These are phyloP conservation scores for Rhabdornis inornatus DNA, from an alignment of 2,113 vertebrate species.

Conservation along the genomic window DNA sequence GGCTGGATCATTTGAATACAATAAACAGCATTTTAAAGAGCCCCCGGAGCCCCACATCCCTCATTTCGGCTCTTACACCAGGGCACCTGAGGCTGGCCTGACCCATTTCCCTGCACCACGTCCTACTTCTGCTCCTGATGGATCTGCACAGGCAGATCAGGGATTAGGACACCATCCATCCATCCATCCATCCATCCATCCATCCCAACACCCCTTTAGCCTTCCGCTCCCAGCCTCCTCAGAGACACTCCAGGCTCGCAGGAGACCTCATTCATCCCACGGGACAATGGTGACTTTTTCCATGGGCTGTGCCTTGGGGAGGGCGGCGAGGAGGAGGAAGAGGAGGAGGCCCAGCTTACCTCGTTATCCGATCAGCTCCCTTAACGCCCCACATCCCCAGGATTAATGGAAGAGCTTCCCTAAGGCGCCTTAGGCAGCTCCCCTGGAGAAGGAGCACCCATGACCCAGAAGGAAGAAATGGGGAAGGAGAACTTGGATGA, in stretches of 20 bases:
- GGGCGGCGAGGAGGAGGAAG: neutral
- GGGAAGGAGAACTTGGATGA: neutral
- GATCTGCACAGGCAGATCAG: neutral
- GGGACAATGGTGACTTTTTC: neutral
- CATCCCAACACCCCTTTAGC: neutral
- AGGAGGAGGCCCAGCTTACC: conserved; percentile 27
- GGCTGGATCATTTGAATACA: no score
- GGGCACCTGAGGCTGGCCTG: neutral
- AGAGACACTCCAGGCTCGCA: neutral
- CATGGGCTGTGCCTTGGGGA: neutral
- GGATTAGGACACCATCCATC: neutral
- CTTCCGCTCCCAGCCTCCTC: conserved; percentile 4
- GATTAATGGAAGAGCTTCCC: conserved; percentile 49
- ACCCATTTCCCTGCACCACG: neutral
- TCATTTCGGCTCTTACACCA: no score
- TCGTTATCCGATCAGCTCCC: conserved; percentile 50
- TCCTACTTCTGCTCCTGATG: neutral
- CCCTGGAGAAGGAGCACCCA: neutral
- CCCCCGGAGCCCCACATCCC: no score
- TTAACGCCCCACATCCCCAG: conserved; percentile 40
- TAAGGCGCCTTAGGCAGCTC: conserved; percentile 46
- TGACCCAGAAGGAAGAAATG: conserved; percentile 13
- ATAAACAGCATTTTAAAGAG: no score
- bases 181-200: neutral
- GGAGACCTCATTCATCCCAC: neutral